Evolutionary conservation across 2,113 vertebrate genomes (phyloP), one percentile per base, ranked within the genome.

Genomic region (Telmatochromis brachygnathus): DNA sequence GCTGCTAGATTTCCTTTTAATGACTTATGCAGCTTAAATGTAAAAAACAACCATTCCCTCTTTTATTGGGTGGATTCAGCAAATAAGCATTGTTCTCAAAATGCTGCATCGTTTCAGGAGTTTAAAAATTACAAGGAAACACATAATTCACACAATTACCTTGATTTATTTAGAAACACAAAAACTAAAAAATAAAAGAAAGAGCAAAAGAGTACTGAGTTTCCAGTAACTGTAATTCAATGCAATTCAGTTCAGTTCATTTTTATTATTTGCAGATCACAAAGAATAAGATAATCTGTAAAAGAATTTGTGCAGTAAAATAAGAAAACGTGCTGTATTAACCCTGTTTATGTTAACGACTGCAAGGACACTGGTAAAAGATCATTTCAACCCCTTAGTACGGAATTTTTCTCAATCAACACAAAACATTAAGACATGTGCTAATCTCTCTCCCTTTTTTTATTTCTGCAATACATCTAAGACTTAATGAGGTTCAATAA

Each of bases 151-250:
- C 42, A 75, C 45, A 49, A 30, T 75, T 49, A 75, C 23, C 42
- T 47, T 75, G 23, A 42, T 80, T 70, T 80, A 58, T 86, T 68
- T 81, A 42, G 42, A 85, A 75, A 7, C 49, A 65, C 17, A n/a
- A 12, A 62, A 37, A 33, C 0, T 9, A n/a, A 35, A 0, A 33
- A 35, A 65, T 12, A 7, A 65, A 7, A 65, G 30, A n/a, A 35
- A n/a, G 17, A 7, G 9, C 9, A n/a, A 77, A 84, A 12, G 8
- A 77, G 19, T 39, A 73, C 13, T n/a, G 53, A 80, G 39, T 79
- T 26, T 53, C 55, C 8, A 19, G 73, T 86, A 35, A 70, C 55
- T 85, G 13, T 39, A 68, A 68, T 39, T 68, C 33, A 37, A 3
- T 21, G 19, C 60, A 68, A 21, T 68, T 68, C 33, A 37, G 19